Percentiles rank a stretch among this genome's conserved stretches.
These are phyloP conservation scores for Cuniculus paca DNA, from an alignment of 2,797 vertebrate genomes.

Conservation along the genomic window DNA sequence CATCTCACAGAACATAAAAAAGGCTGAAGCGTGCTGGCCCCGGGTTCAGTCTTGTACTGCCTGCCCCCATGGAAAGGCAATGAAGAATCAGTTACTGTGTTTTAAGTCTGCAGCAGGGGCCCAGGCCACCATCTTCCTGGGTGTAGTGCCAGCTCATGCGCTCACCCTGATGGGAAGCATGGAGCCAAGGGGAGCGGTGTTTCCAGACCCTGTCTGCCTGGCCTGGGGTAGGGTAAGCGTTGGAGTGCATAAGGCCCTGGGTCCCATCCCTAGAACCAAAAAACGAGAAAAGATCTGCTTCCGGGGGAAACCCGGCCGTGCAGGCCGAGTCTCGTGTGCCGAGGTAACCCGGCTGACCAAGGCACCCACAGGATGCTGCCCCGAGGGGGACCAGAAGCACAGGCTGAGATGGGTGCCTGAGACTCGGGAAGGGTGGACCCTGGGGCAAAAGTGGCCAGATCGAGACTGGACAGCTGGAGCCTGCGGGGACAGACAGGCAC, in stretches of 20 bases:
- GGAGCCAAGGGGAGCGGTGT: not conserved
- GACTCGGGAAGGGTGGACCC: not conserved
- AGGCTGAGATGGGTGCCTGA: not conserved
- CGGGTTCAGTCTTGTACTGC: not conserved
- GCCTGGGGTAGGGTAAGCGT: not conserved
- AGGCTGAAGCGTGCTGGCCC: no score
- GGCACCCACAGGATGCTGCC: not conserved
- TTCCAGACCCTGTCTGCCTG: not conserved
- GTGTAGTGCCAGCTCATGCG: not conserved
- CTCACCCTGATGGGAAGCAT: not conserved
- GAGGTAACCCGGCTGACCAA: not conserved
- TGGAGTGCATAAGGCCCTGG: not conserved
- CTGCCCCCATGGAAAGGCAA: not conserved
- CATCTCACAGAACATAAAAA: not conserved
- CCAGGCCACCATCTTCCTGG: not conserved
- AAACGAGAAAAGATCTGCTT: not conserved
- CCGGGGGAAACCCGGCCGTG: not conserved
- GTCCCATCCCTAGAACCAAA: not conserved
- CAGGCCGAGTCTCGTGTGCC: not conserved
- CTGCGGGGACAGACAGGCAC: not conserved
- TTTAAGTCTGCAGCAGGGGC: not conserved
- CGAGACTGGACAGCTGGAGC: no score
- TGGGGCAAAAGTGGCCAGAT: not conserved
- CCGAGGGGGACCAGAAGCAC: not conserved
- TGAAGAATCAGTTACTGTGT: not conserved